Conservation (phyloP, 2,113 vertebrate species). For the Nerophis lumbriciformis region DNA sequence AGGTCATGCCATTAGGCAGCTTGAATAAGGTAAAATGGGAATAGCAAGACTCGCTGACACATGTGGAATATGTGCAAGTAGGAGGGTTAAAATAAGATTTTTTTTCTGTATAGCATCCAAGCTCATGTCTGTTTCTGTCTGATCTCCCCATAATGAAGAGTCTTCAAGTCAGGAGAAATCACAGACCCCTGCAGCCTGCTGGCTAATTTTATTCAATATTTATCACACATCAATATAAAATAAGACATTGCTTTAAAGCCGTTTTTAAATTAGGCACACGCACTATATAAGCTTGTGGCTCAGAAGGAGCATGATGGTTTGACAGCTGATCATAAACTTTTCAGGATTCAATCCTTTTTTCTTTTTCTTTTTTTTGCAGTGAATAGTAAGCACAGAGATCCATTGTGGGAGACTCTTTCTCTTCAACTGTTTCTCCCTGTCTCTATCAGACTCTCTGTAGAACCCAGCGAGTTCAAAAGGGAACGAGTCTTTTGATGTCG, state of each 20-base stretch:
- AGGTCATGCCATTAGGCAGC: constrained; percentile 13
- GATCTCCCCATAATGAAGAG: constrained; percentile 57
- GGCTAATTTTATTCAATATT: constrained; percentile 57
- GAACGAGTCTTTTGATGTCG: constrained; percentile 63
- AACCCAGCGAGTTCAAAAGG: constrained; percentile 65
- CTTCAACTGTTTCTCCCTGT: constrained; percentile 17
- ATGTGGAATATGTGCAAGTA: constrained; percentile 14
- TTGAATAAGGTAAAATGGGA: constrained; percentile 14
- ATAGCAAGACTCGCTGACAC: constrained; percentile 42
- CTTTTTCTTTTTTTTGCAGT: constrained; percentile 3
- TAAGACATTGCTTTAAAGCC: constrained; percentile 51
- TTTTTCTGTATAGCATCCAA: constrained; percentile 30
- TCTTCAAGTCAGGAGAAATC: constrained; percentile 49
- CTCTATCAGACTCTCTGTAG: constrained; percentile 40
- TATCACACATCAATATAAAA: constrained; percentile 60
- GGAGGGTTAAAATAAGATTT: constrained; percentile 30
- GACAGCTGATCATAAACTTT: constrained; percentile 48
- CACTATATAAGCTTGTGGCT: constrained; percentile 5
- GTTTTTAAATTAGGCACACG: constrained; percentile 37
- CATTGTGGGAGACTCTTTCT: constrained; percentile 23
- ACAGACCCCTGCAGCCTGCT: constrained; percentile 30
- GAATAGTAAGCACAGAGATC: constrained; percentile 16
- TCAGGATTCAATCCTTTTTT: constrained; percentile 17
- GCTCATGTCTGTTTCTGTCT: constrained; percentile 65
- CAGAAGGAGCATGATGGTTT: constrained; percentile 18